Evolutionary conservation across 2,888 invertebrate species (phyloP).

Genomic region (Drosophila flavopinicola): DNA sequence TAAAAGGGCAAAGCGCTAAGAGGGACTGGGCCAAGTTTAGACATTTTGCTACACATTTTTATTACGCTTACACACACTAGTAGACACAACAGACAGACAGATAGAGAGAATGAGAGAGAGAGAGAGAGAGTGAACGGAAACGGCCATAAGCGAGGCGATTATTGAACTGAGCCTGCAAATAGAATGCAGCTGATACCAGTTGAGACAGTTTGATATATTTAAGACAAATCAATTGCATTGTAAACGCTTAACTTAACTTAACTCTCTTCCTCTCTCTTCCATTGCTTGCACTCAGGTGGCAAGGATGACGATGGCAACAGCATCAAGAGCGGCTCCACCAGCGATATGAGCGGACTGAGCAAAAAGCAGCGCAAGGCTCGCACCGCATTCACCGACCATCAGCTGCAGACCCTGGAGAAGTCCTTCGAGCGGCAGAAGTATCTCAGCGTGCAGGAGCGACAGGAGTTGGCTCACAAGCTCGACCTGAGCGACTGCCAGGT

Average conservation of each 20-base stretch:
- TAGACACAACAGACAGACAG: not conserved
- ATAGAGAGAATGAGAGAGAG: not conserved
- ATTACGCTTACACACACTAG: conserved; percentile 35
- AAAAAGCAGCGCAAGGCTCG: conserved; percentile 98
- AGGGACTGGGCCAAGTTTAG: conserved; percentile 52
- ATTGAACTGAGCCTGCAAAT: conserved; percentile 18
- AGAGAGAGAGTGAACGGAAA: conserved; percentile 60
- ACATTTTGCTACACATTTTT: conserved; percentile 59
- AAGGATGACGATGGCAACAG: conserved; percentile 91
- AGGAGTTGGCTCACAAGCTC: conserved; percentile 98
- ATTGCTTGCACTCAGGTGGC: too few relatives aligned
- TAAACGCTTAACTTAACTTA: too few relatives aligned
- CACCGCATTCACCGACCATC: conserved; percentile 99
- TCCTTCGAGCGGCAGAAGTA: conserved; percentile 99
- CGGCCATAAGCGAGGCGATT: conserved; percentile 52
- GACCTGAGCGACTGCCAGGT: conserved; percentile 99
- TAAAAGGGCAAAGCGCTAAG: not conserved
- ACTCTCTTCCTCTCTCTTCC: too few relatives aligned
- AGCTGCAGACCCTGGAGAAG: conserved; percentile 97
- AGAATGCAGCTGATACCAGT: not conserved
- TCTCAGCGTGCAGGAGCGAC: conserved; percentile 97
- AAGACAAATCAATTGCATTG: too few relatives aligned
- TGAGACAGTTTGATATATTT: too few relatives aligned
- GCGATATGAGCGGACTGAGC: conserved; percentile 86
- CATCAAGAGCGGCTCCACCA: conserved; percentile 84